Base-by-base conservation (phyloP, 2,888 invertebrate species). In the Campoletis raptor region DNA sequence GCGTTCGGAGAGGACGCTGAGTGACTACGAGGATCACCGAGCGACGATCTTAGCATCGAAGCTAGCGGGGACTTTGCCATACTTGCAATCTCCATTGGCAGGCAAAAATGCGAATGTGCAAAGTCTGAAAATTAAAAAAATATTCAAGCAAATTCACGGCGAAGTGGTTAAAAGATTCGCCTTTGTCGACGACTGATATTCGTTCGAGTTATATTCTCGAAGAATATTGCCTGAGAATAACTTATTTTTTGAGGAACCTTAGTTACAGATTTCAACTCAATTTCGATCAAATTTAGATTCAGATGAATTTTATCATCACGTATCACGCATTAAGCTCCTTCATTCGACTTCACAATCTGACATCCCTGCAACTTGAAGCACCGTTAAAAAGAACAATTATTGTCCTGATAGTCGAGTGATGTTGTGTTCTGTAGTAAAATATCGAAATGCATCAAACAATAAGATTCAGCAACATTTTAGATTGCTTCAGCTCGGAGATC, bases 31-130 rank as follows among this genome's bases (percentile, higher is more conserved):
- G 42, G 79, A 88, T 77, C 67, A 61, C 21, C 37, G 30, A 12
- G 79, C 85, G 85, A 83, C 78, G 77, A 72, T 82, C 67, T 85
- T 72, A 69, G 83, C 85, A 80, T 73, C 57, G 66, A 84, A 79
- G 48, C 37, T 21, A 40, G 76, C 15, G 42, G 73, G 77, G 76
- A 36, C 74, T 83, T 85, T 70, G 81, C 61, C 76, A 66, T 77
- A 72, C 57, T 77, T 24, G 70, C 83, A 77, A 77, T 83, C 45
- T 76, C 54, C 42, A 57, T 72, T 73, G 76, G 61, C 66, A 70
- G 64, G 77, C 48, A 88, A 76, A 77, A 83, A 80, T 80, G 66
- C 37, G 40, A 76, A 12, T 37, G 30, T 36, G 48, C 36, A n/a
- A 48, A 42, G 37, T 66, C 24, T 45, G 64, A n/a, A 30, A 61